Conservation (phyloP, 2,797 vertebrate genomes). For the Luscinia megarhynchos region DNA sequence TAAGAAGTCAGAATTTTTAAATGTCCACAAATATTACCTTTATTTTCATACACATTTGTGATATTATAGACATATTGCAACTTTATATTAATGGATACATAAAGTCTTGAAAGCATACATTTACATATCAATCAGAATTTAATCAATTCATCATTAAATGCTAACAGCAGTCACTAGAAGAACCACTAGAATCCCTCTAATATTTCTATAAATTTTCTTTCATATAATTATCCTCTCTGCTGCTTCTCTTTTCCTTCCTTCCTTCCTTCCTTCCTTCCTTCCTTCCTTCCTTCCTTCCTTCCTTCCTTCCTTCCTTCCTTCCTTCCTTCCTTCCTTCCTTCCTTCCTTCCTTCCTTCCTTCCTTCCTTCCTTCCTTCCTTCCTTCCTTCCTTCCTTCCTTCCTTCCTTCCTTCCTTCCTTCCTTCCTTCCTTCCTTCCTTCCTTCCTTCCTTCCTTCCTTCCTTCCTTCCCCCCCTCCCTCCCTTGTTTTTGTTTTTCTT, state of each 20-base stretch:
- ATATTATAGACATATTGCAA: neutral
- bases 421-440: too few relatives aligned
- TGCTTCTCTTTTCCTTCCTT: neutral
- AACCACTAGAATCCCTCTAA: neutral
- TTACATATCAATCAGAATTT: neutral
- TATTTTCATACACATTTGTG: constrained; percentile 1
- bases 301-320: neutral
- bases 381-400: too few relatives aligned
- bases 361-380: too few relatives aligned
- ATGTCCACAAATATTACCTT: neutral
- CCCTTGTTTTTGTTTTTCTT: neutral
- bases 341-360: too few relatives aligned
- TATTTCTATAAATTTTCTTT: neutral
- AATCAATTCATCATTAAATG: neutral
- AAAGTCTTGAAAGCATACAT: neutral
- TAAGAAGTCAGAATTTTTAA: neutral
- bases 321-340: too few relatives aligned
- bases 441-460: too few relatives aligned
- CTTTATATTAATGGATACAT: constrained; percentile 2
- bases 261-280: too few relatives aligned
- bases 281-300: neutral
- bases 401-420: too few relatives aligned
- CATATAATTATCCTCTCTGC: neutral
- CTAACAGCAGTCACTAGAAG: neutral
- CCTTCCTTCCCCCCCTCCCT: too few relatives aligned